Base-by-base conservation (phyloP, 1,140 invertebrate genomes). In the Philaenus spumarius region DNA sequence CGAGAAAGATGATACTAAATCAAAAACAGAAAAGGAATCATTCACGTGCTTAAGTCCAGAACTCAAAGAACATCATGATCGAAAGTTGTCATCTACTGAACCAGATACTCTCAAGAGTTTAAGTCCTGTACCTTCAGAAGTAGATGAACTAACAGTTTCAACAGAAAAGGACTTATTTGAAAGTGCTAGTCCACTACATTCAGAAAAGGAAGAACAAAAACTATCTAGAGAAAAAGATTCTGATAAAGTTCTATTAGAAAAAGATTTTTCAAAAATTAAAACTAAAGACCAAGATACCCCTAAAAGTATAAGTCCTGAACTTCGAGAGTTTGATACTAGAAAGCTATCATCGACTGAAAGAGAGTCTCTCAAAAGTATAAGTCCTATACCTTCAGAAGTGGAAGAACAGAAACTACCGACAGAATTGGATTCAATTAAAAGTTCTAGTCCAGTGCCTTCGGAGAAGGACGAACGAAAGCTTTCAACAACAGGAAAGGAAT, bases 31-130 rank as follows among this genome's bases (percentile, higher is more conserved):
- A 22, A 55, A 55, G 7, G 6, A 6, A 6, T 6, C 17, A 45
- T 6, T 45, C 15, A 19, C 1, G 26, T 24, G 40, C 9, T 24
- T 15, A 5, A 55, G 53, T 35, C 58, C 58, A 30, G 47, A 46
- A 19, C 48, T 40, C 6, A 26, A 19, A 55, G 57, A 62, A 5
- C 59, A 39, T 34, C 37, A 55, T 47, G 20, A 45, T 15, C n/a
- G 15, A n/a, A 47, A 34, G 17, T 3, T 47, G 15, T 15, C 48
- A 51, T 24, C 48, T 23, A 55, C 26, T 39, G 47, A 30, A 4
- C 3, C 3, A 30, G 26, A 30, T 30, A 30, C 9, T 4, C 3
- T 9, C 9, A 30, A 30, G 9, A 30, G 26, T 9, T 4, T 9
- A 3, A 30, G 26, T n/a, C n/a, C n/a, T 22, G 45, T 19, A 22